phyloP scores from a whole-genome alignment of 2,797 vertebrate genomes.

The Pseudochirops cupreus region DNA sequence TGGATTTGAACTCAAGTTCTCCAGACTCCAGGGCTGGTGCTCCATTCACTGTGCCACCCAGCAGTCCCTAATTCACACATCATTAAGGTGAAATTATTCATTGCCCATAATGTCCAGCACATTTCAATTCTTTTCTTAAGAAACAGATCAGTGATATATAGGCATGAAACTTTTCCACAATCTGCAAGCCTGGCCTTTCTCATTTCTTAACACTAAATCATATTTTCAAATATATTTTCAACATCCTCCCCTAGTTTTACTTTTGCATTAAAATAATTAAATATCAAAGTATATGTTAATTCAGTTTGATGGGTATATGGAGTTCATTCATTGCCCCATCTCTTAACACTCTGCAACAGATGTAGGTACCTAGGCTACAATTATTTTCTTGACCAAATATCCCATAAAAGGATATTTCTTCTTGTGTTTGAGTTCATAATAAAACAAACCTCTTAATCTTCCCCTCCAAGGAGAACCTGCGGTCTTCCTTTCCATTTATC shows the following conservation, averaged over 20 bases:
- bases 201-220: background rate
- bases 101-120: background rate
- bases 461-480: no score
- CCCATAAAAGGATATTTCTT: background rate
- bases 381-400: background rate
- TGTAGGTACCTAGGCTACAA: background rate
- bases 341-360: background rate
- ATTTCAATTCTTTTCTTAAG: background rate
- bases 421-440: background rate
- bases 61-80: background rate
- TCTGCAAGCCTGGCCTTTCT: background rate
- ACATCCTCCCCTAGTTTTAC: background rate
- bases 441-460: no score
- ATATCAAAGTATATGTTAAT: background rate
- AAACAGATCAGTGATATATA: background rate
- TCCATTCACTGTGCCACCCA: no score
- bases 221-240: background rate
- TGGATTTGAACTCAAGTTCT: no score
- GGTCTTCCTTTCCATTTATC: background rate
- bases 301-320: background rate
- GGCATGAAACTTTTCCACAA: background rate
- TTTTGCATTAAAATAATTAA: background rate
- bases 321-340: background rate
- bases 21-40: no score
- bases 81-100: background rate